These are phyloP conservation scores for Phainopepla nitens DNA, from an alignment of 2,113 vertebrate species.

Conservation along the genomic window DNA sequence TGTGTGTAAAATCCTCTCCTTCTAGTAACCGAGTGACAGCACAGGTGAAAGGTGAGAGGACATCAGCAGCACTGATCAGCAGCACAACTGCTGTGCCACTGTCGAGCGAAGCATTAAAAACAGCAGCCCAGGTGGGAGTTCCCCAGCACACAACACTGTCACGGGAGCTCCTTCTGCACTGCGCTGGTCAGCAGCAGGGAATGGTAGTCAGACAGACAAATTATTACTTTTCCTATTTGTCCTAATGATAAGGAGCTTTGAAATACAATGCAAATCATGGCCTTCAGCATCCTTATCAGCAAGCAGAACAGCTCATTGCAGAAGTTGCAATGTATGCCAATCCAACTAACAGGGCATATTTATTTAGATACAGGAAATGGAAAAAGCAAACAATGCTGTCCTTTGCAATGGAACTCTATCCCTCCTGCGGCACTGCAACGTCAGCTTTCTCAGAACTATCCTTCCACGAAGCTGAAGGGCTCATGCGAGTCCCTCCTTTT, in stretches of 20 bases:
- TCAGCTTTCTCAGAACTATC: background rate
- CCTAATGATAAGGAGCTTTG: background rate
- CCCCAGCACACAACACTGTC: accelerated
- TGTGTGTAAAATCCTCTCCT: too few species aligned
- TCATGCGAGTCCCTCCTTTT: accelerated
- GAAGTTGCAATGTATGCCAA: background rate
- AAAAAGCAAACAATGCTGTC: background rate
- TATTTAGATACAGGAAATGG: background rate
- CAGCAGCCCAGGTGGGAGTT: background rate
- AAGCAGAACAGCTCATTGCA: background rate
- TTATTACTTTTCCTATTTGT: background rate
- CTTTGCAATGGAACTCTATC: background rate
- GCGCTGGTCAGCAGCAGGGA: too few species aligned
- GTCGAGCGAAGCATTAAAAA: background rate
- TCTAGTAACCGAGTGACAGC: background rate
- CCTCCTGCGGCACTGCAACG: accelerated
- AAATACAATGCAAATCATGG: constrained; percentile 17
- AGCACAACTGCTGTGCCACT: background rate
- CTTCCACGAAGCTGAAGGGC: background rate
- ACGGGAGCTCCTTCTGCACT: background rate
- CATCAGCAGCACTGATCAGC: background rate
- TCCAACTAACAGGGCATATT: background rate
- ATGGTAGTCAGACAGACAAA: constrained; percentile 10
- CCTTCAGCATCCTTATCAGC: background rate
- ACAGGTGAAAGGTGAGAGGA: background rate